Evolutionary conservation across 2,113 vertebrate genomes (phyloP).

Genomic region (Tragelaphus buxtoni): DNA sequence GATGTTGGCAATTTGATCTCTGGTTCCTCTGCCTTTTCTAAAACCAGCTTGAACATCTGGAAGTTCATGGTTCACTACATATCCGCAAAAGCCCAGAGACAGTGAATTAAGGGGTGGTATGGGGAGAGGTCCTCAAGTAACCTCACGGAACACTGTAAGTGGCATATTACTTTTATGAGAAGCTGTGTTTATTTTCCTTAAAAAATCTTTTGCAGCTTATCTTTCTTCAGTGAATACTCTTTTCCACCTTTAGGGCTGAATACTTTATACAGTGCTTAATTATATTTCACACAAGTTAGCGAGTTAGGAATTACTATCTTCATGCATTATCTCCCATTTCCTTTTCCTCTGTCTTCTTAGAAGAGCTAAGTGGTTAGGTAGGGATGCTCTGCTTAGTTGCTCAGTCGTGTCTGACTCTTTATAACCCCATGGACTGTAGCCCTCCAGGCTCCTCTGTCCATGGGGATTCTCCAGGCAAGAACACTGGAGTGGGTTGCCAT

Average conservation of each 20-base stretch:
- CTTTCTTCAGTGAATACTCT: background rate
- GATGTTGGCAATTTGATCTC: no score
- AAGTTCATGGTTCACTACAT: background rate
- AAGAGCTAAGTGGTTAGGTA: background rate
- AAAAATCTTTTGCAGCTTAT: background rate
- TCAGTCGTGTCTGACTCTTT: background rate
- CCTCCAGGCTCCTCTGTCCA: background rate
- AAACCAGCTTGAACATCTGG: no score
- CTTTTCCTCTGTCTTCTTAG: background rate
- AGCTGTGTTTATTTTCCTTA: conserved; percentile 17
- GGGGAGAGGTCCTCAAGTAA: background rate
- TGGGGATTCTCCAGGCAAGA: background rate
- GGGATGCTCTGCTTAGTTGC: background rate
- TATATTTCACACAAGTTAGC: background rate
- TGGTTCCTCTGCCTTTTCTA: no score
- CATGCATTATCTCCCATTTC: background rate
- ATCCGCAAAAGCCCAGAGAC: background rate
- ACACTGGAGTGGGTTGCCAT: background rate
- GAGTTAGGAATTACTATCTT: background rate
- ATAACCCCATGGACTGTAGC: background rate
- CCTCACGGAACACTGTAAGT: background rate
- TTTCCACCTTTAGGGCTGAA: background rate
- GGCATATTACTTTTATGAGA: background rate
- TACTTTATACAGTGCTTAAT: background rate
- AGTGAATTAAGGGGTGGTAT: background rate